Evolutionary conservation across 2,888 invertebrate genomes (phyloP).

Genomic region (Helobdella robusta): DNA sequence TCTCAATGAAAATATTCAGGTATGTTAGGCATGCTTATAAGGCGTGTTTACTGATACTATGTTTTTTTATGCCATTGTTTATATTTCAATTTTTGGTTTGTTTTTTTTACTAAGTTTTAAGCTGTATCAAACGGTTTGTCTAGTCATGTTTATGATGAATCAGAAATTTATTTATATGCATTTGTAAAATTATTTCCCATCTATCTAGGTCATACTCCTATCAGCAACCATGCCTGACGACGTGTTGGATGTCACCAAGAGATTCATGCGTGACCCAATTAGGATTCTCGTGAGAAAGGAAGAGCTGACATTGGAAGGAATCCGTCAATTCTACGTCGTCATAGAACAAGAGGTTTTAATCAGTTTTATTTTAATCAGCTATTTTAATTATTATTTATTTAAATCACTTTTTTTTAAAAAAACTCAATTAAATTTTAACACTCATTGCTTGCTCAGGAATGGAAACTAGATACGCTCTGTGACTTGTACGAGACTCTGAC

Average conservation of each 20-base stretch:
- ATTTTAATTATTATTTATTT: neutral
- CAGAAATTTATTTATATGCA: neutral
- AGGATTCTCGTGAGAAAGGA: constrained; percentile 96
- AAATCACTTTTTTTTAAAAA: too few species aligned
- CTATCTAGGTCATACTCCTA: constrained; percentile 65
- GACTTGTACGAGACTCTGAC: constrained; percentile 97
- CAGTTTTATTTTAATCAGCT: neutral
- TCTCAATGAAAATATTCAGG: constrained; percentile 44
- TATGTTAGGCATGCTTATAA: too few species aligned
- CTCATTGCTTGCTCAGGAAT: too few species aligned
- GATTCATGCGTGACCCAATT: constrained; percentile 93
- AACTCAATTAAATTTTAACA: too few species aligned
- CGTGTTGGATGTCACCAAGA: constrained; percentile 90
- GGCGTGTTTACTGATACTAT: too few species aligned
- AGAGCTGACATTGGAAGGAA: constrained; percentile 85
- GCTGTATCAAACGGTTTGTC: too few species aligned
- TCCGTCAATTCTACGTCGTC: constrained; percentile 79
- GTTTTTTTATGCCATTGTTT: too few species aligned
- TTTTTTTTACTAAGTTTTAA: too few species aligned
- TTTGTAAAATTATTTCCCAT: neutral
- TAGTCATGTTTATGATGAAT: too few species aligned
- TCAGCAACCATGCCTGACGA: constrained; percentile 98
- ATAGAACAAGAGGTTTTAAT: constrained; percentile 28
- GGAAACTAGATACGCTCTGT: constrained; percentile 67
- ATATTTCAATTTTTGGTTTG: too few species aligned